These are phyloP conservation scores for Cyclargus thomasi DNA, from an alignment of 1,140 invertebrate genomes.

Conservation along the genomic window DNA sequence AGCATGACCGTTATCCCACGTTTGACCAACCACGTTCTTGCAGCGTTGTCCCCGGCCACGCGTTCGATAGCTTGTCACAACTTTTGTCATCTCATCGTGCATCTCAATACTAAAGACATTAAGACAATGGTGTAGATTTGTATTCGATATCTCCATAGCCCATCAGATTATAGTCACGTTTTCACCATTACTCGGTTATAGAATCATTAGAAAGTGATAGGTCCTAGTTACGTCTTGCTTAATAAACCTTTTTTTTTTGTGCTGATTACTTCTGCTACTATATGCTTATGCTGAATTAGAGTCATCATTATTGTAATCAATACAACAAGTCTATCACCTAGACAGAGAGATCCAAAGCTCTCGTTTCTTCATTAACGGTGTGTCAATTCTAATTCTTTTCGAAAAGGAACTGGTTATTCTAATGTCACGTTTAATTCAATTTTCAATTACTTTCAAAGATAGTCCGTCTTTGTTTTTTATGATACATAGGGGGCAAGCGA, in stretches of 20 bases:
- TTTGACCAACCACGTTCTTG: neutral
- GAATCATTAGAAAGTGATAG: conserved; percentile 32
- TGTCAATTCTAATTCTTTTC: no score
- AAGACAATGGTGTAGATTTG: conserved; percentile 14
- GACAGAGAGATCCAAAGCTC: no score
- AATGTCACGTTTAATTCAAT: no score
- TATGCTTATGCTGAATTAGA: no score
- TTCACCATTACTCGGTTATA: conserved; percentile 36
- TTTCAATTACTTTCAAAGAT: no score
- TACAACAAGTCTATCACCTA: no score
- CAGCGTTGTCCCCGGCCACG: neutral
- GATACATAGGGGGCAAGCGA: no score
- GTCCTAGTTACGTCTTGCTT: conserved; percentile 1
- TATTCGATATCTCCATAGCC: conserved; percentile 1
- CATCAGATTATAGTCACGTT: conserved; percentile 43
- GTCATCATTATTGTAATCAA: no score
- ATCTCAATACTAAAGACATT: conserved; percentile 5
- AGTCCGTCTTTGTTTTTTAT: no score
- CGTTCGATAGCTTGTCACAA: neutral
- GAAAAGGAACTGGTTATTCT: no score
- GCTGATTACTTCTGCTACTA: no score
- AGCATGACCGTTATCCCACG: neutral
- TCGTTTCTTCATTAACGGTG: no score
- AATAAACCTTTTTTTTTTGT: conserved; percentile 1
- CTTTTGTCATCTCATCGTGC: neutral